Evolutionary conservation across 2,113 vertebrate species (phyloP).

Genomic region (Mandrillus leucophaeus): DNA sequence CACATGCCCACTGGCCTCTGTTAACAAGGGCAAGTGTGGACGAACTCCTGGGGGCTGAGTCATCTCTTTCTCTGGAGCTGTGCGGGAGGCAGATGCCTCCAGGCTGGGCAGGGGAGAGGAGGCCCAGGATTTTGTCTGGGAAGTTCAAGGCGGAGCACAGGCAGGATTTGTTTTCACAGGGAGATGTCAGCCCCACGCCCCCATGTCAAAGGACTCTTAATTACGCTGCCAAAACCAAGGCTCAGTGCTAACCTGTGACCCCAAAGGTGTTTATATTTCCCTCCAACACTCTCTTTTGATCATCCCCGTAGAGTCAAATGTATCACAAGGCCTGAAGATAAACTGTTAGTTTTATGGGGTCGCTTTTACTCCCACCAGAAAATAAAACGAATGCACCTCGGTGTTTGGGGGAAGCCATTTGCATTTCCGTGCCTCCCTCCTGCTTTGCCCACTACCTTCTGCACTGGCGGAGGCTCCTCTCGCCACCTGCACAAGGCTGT

Average conservation of each 20-base stretch:
- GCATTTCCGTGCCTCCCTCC: neutral
- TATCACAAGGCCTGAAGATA: neutral
- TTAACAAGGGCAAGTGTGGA: accelerated
- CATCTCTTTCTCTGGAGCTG: neutral
- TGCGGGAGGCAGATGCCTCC: neutral
- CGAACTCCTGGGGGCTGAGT: neutral
- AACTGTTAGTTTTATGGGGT: neutral
- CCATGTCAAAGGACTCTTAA: neutral
- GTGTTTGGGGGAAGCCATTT: neutral
- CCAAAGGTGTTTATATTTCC: constrained; percentile 11
- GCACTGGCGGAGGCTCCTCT: accelerated
- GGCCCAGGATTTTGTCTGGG: neutral
- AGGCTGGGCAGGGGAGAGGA: constrained; percentile 24
- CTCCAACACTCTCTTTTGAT: neutral
- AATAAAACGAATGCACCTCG: neutral
- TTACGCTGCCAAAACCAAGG: neutral
- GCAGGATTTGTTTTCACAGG: neutral
- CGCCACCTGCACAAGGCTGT: accelerated
- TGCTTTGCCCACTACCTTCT: neutral
- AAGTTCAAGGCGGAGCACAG: neutral
- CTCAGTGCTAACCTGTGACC: neutral
- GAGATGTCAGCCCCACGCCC: neutral
- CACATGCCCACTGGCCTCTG: neutral
- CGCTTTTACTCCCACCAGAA: neutral
- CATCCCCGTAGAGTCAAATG: neutral